Evolutionary conservation across 2,888 invertebrate species (phyloP).

Genomic region (Morpho helenor): DNA sequence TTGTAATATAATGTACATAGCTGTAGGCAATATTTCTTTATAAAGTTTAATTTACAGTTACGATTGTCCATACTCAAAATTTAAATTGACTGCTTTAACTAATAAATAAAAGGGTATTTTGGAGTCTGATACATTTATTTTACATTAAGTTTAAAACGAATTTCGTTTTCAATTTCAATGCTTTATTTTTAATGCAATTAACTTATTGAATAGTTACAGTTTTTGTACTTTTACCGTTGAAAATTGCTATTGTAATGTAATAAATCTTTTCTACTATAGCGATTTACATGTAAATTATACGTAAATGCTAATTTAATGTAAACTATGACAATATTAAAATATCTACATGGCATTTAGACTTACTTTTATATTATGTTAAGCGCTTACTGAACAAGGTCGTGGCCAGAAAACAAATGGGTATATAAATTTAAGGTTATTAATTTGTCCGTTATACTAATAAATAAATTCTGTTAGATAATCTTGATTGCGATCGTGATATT

Average conservation of each 20-base stretch:
- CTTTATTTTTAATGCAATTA: too few species aligned
- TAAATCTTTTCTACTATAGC: constrained; percentile 37
- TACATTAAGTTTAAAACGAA: constrained; percentile 13
- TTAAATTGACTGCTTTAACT: background rate
- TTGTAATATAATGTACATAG: constrained; percentile 71
- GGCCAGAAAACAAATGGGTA: background rate
- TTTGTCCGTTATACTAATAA: too few species aligned
- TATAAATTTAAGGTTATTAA: too few species aligned
- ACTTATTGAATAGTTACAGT: constrained; percentile 7
- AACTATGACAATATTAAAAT: constrained; percentile 76
- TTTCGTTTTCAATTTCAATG: constrained; percentile 1
- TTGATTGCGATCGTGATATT: too few species aligned
- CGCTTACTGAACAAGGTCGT: constrained; percentile 37
- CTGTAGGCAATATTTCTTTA: constrained; percentile 59
- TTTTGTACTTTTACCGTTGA: constrained; percentile 20
- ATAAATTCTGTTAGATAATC: too few species aligned
- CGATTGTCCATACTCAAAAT: constrained; percentile 3
- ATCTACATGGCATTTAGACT: constrained; percentile 67
- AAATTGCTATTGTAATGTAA: constrained; percentile 22
- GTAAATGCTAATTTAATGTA: constrained; percentile 66
- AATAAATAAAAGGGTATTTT: constrained; percentile 8
- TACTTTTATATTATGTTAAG: constrained; percentile 36
- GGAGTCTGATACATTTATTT: constrained; percentile 13
- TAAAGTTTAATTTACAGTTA: constrained; percentile 26
- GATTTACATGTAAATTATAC: constrained; percentile 65